Conservation (phyloP, 2,888 invertebrate genomes). For the Hermaeophaga mercurialis region DNA sequence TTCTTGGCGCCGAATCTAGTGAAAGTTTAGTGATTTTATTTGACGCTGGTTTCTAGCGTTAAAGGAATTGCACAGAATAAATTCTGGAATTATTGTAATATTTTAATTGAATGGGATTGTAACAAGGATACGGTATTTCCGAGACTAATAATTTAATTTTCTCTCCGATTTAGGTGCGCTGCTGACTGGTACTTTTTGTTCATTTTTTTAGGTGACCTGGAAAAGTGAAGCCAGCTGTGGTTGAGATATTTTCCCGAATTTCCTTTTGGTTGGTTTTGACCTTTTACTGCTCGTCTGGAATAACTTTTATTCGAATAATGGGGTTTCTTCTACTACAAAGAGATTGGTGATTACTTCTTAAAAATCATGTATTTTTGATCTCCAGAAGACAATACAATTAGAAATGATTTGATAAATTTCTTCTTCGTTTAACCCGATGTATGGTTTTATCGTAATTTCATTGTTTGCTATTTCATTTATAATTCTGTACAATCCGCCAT, state of each 20-base stretch:
- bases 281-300: neutral
- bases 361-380: neutral
- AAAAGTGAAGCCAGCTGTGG: constrained; percentile 7
- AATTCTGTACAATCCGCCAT: too few relatives aligned
- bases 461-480: neutral
- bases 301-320: constrained; percentile 1
- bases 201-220: constrained; percentile 2
- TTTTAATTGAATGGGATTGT: too few relatives aligned
- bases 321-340: too few relatives aligned
- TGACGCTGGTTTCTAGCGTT: too few relatives aligned
- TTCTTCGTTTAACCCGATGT: neutral
- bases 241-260: constrained; percentile 4
- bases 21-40: too few relatives aligned
- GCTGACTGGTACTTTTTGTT: too few relatives aligned
- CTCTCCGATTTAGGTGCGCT: too few relatives aligned
- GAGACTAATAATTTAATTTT: too few relatives aligned
- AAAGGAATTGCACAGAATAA: too few relatives aligned
- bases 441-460: neutral
- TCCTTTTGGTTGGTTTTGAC: constrained; percentile 10
- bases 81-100: too few relatives aligned
- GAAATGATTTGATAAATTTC: neutral
- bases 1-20: too few relatives aligned
- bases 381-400: neutral
- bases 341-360: neutral
- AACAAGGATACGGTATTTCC: too few relatives aligned